These are phyloP conservation scores for Syrphus vitripennis DNA, from an alignment of 2,888 invertebrate species.

Conservation along the genomic window DNA sequence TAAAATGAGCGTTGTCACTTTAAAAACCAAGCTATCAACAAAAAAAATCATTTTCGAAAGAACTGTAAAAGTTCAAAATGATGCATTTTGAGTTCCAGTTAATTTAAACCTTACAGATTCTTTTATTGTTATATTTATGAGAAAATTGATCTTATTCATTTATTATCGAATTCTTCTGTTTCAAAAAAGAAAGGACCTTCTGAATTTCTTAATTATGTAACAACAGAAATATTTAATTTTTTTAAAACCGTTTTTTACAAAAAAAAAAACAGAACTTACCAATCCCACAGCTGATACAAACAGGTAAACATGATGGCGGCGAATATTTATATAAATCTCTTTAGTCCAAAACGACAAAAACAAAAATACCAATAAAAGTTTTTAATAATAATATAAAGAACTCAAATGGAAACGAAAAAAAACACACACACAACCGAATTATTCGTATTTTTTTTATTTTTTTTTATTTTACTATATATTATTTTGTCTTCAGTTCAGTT, in stretches of 20 bases:
- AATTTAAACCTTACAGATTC: no score
- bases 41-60: no score
- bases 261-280: conserved; percentile 80
- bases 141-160: no score
- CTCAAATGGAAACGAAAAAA: not conserved
- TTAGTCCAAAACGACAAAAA: not conserved
- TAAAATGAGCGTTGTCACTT: no score
- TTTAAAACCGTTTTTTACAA: not conserved
- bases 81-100: no score
- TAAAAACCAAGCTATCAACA: no score
- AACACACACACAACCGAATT: not conserved
- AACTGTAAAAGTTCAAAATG: no score
- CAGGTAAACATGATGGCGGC: conserved; percentile 83
- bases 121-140: no score
- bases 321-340: conserved; percentile 7
- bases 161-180: no score
- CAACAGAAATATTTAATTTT: not conserved
- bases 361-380: not conserved
- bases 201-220: not conserved
- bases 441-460: not conserved
- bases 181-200: not conserved
- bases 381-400: conserved; percentile 2
- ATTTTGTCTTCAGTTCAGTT: conserved; percentile 42
- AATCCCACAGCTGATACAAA: conserved; percentile 85
- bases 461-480: not conserved